Evolutionary conservation across 2,888 invertebrate genomes (phyloP).

Genomic region (Lampropteryx suffumata): DNA sequence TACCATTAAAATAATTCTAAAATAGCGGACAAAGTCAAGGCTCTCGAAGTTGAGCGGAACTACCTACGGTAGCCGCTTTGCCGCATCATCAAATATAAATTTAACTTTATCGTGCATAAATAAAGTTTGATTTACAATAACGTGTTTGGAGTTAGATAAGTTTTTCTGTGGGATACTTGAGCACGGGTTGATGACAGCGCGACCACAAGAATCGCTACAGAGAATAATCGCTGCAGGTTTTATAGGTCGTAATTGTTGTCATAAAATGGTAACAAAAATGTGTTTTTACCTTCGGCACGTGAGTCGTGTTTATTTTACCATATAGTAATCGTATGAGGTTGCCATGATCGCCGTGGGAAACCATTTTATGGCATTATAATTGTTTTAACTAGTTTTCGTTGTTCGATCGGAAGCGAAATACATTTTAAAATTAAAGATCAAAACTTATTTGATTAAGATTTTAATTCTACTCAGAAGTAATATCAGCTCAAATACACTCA

Average conservation of each 20-base stretch:
- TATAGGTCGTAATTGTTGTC: conserved; percentile 82
- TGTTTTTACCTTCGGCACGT: conserved; percentile 79
- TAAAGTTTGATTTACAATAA: conserved; percentile 53
- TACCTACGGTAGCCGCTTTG: conserved; percentile 43
- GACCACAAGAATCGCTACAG: conserved; percentile 76
- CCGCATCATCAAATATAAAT: conserved; percentile 36
- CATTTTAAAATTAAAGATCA: background rate
- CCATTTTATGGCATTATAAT: conserved; percentile 73
- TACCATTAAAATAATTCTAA: conserved; percentile 23
- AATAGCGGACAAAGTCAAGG: conserved; percentile 61
- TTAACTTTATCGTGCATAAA: conserved; percentile 42
- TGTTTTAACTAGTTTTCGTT: conserved; percentile 57
- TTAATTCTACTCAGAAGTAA: conserved; percentile 38
- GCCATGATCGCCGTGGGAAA: conserved; percentile 73
- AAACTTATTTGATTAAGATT: conserved; percentile 7
- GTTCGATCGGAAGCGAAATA: background rate
- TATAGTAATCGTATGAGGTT: conserved; percentile 65
- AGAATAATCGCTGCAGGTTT: conserved; percentile 79
- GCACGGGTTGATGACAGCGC: conserved; percentile 67
- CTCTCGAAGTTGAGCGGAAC: conserved; percentile 34
- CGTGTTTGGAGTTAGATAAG: conserved; percentile 38
- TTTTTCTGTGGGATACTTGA: conserved; percentile 49
- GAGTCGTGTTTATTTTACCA: conserved; percentile 74
- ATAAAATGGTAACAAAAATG: conserved; percentile 81
- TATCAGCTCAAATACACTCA: conserved; percentile 30